A percentile compares a stretch with the other conserved stretches of the same genome.
phyloP scores from a whole-genome alignment of 1,140 invertebrate genomes.

The Sitobion miscanthi region DNA sequence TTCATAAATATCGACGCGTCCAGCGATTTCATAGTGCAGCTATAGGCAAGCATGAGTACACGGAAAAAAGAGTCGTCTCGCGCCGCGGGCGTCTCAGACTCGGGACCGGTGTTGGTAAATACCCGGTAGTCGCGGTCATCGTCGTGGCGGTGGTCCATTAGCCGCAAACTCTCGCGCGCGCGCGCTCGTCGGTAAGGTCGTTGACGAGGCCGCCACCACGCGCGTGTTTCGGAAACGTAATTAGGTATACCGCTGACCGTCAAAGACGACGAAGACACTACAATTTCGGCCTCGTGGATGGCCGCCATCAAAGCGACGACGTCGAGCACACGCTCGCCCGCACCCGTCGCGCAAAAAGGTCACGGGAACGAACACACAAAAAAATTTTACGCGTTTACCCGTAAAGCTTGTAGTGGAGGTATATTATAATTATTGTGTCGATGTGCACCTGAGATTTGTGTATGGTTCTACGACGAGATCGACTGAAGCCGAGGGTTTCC shows the following conservation, averaged over 20 bases:
- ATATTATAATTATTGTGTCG: too few species aligned
- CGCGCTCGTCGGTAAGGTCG: not conserved
- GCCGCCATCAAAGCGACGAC: too few species aligned
- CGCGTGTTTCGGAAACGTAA: slow-evolving; percentile 4
- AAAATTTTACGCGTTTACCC: too few species aligned
- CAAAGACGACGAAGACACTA: not conserved
- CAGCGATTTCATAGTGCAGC: not conserved
- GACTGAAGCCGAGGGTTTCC: too few species aligned
- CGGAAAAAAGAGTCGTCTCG: not conserved
- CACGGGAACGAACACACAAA: not conserved
- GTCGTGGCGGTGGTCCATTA: not conserved
- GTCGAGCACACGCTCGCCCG: not conserved
- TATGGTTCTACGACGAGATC: too few species aligned
- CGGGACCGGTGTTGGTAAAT: not conserved
- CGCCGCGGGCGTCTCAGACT: not conserved
- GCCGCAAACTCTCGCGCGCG: not conserved
- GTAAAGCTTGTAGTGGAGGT: too few species aligned
- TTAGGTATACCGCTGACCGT: not conserved
- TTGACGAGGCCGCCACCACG: slow-evolving; percentile 1
- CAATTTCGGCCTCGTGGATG: not conserved
- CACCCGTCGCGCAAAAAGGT: not conserved
- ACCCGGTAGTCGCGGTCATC: not conserved
- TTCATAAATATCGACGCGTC: not conserved
- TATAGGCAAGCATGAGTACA: not conserved
- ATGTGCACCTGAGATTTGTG: too few species aligned